Conservation (phyloP, 2,888 invertebrate species). For the Hemicrepidius hirtus region DNA sequence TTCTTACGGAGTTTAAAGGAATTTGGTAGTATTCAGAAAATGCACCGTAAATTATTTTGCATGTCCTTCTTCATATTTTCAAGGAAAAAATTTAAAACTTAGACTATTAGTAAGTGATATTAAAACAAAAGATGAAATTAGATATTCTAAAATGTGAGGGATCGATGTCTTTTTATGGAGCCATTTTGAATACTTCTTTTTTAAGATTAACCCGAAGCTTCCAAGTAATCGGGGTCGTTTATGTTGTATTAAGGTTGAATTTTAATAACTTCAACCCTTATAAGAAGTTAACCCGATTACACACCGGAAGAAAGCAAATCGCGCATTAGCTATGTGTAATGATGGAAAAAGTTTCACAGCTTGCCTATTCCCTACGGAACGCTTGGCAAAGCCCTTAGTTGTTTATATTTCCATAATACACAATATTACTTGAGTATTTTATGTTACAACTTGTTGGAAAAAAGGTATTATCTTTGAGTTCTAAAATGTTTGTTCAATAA, state of each 20-base stretch:
- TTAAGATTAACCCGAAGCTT: background rate
- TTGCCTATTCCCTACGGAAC: conserved; percentile 11
- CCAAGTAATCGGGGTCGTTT: conserved; percentile 15
- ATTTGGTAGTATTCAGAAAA: conserved; percentile 42
- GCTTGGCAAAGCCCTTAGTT: conserved; percentile 5
- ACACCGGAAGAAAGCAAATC: conserved; percentile 36
- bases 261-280: conserved; percentile 23
- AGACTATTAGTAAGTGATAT: background rate
- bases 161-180: background rate
- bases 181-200: background rate
- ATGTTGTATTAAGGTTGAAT: conserved; percentile 30
- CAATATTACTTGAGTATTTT: background rate
- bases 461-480: too few species aligned
- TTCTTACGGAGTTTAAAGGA: conserved; percentile 39
- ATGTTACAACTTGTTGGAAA: background rate
- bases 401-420: conserved; percentile 30
- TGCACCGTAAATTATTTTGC: conserved; percentile 21
- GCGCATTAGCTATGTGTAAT: conserved; percentile 33
- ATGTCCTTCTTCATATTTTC: background rate
- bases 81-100: background rate
- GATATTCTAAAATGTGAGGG: background rate
- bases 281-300: conserved; percentile 35
- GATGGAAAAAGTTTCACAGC: conserved; percentile 29
- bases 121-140: conserved; percentile 1
- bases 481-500: too few species aligned